phyloP scores from a whole-genome alignment of 1,140 invertebrate genomes.

The Polypedilum pembai region DNA sequence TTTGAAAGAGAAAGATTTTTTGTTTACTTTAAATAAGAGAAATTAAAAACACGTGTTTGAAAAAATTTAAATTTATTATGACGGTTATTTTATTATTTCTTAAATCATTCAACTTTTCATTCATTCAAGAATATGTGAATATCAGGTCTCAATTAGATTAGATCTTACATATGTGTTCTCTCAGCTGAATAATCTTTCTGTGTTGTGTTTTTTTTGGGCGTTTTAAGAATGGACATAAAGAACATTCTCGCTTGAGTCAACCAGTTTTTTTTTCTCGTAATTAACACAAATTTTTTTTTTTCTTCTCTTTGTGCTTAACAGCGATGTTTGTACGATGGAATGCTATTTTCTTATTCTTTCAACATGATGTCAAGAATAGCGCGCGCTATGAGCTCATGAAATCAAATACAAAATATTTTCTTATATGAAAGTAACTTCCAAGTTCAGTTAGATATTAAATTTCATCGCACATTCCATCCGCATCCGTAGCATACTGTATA shows the following conservation, averaged over 20 bases:
- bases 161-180: not conserved
- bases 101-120: not conserved
- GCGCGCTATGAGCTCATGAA: not conserved
- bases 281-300: conserved; percentile 3
- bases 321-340: not conserved
- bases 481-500: not conserved
- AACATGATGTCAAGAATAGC: not conserved
- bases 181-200: conserved; percentile 8
- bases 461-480: not conserved
- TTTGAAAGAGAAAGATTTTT: no score
- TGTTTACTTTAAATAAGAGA: no score
- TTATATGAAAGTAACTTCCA: no score
- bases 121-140: not conserved
- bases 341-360: not conserved
- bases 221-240: not conserved
- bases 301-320: not conserved
- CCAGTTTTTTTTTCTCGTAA: conserved; percentile 15
- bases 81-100: not conserved
- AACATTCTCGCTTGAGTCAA: not conserved
- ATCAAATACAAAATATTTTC: not conserved
- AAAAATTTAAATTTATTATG: no score
- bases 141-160: conserved; percentile 1
- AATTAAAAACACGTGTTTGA: no score
- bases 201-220: not conserved
- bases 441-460: no score